These are phyloP conservation scores for Aplocera efformata DNA, from an alignment of 2,888 invertebrate species.

Conservation along the genomic window DNA sequence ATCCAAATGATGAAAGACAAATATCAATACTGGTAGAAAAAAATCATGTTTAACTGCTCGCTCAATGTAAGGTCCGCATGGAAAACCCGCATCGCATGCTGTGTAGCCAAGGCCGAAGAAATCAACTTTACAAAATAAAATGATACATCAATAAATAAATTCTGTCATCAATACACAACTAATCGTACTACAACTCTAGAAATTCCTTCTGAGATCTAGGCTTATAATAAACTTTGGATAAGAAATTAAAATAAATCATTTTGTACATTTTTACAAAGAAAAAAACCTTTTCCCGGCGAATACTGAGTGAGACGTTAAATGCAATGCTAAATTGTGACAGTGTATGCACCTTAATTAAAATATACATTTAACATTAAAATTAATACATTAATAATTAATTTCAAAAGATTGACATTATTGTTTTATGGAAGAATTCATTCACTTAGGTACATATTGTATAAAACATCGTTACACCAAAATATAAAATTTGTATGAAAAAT, in stretches of 20 bases:
- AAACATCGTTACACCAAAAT: constrained; percentile 57
- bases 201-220: constrained; percentile 75
- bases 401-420: constrained; percentile 58
- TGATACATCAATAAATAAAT: constrained; percentile 71
- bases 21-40: too few relatives aligned
- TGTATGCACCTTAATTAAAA: constrained; percentile 49
- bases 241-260: constrained; percentile 51
- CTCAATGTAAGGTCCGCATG: too few relatives aligned
- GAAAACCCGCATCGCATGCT: constrained; percentile 1
- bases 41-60: too few relatives aligned
- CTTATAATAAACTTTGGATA: constrained; percentile 79
- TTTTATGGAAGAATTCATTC: constrained; percentile 59
- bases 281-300: constrained; percentile 38
- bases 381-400: constrained; percentile 60
- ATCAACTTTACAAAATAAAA: constrained; percentile 64
- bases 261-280: constrained; percentile 78
- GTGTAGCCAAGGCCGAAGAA: constrained; percentile 34
- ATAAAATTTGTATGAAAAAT: constrained; percentile 67
- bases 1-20: too few relatives aligned
- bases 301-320: constrained; percentile 50
- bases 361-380: constrained; percentile 55
- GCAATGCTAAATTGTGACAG: constrained; percentile 56
- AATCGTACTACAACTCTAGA: constrained; percentile 62
- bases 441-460: constrained; percentile 41
- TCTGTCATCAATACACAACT: constrained; percentile 69